phyloP scores from a whole-genome alignment of 2,888 invertebrate genomes.

The Rhagonycha lutea region DNA sequence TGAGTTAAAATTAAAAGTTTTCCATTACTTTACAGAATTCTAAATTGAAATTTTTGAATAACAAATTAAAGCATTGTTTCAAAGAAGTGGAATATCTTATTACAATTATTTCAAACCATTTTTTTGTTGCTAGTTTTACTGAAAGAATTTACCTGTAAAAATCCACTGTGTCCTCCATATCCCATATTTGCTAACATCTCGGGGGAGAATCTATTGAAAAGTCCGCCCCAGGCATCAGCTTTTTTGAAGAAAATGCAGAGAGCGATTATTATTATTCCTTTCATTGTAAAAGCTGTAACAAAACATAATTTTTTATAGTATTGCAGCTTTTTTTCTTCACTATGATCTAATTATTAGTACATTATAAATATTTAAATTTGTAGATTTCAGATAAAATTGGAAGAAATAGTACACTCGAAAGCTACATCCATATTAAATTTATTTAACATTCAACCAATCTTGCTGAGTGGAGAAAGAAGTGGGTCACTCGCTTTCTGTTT shows the following conservation, averaged over 20 bases:
- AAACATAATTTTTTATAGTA: not conserved
- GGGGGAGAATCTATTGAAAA: slow-evolving; percentile 86
- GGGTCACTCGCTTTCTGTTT: too few species aligned
- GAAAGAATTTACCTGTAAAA: slow-evolving; percentile 58
- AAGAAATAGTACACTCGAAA: too few species aligned
- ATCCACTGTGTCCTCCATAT: slow-evolving; percentile 70
- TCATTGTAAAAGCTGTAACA: slow-evolving; percentile 40
- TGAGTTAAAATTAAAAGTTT: not conserved
- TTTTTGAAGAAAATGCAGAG: slow-evolving; percentile 46
- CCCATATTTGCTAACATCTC: slow-evolving; percentile 82
- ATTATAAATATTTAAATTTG: not conserved
- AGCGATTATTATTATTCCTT: slow-evolving; percentile 45
- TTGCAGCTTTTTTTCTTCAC: not conserved
- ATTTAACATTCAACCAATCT: too few species aligned
- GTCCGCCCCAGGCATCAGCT: slow-evolving; percentile 75
- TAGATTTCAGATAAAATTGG: not conserved
- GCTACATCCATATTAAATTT: too few species aligned
- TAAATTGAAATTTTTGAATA: not conserved
- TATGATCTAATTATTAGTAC: not conserved
- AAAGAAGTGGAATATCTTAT: not conserved
- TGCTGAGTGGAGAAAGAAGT: too few species aligned
- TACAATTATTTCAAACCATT: not conserved
- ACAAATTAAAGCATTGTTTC: not conserved
- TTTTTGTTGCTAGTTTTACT: not conserved
- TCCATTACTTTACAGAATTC: not conserved